Conservation (phyloP, 2,888 invertebrate genomes). For the Phyto melanocephala region DNA sequence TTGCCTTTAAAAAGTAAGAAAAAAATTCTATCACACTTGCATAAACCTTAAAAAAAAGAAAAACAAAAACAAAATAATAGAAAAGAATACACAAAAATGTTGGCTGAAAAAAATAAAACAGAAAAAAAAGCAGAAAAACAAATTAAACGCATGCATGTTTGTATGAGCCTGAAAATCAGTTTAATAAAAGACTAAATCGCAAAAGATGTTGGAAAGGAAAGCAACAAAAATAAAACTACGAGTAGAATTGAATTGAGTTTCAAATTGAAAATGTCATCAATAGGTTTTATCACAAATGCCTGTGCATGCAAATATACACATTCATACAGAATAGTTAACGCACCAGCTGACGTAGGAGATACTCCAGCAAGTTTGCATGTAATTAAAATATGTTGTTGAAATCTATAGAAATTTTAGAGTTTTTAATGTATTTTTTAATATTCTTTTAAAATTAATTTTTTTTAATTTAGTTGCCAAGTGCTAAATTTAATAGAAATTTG, state of each 20-base stretch:
- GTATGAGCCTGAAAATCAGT: constrained; percentile 18
- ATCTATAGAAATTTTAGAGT: neutral
- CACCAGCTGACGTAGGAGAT: neutral
- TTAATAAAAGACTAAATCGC: constrained; percentile 48
- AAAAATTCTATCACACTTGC: neutral
- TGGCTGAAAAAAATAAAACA: neutral
- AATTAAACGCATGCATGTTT: constrained; percentile 11
- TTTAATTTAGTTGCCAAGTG: too few species aligned
- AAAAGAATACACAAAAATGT: neutral
- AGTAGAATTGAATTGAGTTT: constrained; percentile 53
- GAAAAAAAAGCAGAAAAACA: neutral
- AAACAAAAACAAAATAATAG: neutral
- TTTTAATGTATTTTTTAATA: neutral
- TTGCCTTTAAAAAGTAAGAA: constrained; percentile 36
- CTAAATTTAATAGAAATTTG: too few species aligned
- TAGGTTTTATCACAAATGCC: constrained; percentile 40
- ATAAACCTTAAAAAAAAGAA: neutral
- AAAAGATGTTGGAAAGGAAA: constrained; percentile 14
- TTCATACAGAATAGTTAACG: neutral
- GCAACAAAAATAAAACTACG: neutral
- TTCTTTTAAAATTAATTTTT: too few species aligned
- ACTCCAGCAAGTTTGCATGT: neutral
- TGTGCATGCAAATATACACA: neutral
- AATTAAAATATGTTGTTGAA: neutral
- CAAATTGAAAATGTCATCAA: constrained; percentile 58